phyloP scores from a whole-genome alignment of 2,797 vertebrate genomes.

The Pelochelys cantorii region DNA sequence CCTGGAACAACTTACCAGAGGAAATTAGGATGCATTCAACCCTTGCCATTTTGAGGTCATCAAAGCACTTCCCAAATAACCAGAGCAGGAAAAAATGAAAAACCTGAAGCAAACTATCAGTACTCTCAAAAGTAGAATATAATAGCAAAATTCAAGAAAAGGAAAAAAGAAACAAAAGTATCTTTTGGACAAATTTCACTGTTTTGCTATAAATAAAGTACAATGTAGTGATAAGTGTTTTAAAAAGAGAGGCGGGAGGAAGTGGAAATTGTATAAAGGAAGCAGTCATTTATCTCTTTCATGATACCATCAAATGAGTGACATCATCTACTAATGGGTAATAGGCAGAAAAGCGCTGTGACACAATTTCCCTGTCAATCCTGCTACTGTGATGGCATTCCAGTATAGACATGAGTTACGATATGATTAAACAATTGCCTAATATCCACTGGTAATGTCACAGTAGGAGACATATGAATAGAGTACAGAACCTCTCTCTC shows the following conservation, averaged over 20 bases:
- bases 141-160: background rate
- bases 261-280: background rate
- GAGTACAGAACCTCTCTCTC: background rate
- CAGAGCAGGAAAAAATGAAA: background rate
- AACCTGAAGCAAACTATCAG: background rate
- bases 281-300: background rate
- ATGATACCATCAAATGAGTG: background rate
- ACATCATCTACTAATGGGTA: background rate
- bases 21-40: background rate
- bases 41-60: background rate
- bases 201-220: background rate
- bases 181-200: background rate
- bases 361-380: background rate
- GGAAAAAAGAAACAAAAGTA: background rate
- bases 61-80: background rate
- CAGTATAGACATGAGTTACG: slow-evolving; percentile 1
- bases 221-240: background rate
- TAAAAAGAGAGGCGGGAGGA: background rate
- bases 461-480: slow-evolving; percentile 3
- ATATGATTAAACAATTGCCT: background rate
- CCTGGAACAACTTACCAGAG: background rate
- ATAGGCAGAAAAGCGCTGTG: background rate
- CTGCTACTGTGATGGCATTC: background rate
- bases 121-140: background rate
- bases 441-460: background rate